Percentiles rank a stretch among this genome's conserved stretches.
Evolutionary conservation across 2,888 invertebrate species (phyloP).

Genomic region (Tineola bisselliella): DNA sequence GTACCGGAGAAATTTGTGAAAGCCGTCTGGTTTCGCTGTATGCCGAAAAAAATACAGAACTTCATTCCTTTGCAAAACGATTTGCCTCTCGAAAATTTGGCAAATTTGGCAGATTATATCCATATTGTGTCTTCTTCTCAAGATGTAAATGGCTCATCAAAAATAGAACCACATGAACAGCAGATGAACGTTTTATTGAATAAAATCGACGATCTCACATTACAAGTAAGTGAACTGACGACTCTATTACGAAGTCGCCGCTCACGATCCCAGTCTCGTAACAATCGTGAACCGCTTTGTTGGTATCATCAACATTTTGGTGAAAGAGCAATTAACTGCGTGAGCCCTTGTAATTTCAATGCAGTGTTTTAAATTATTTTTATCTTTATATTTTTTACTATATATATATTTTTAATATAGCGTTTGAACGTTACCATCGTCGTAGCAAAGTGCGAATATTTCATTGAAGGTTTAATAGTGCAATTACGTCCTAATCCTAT

Average conservation of each 20-base stretch:
- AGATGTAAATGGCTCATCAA: not conserved
- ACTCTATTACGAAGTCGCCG: not conserved
- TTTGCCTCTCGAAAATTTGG: not conserved
- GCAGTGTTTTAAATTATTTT: not conserved
- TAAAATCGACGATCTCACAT: not conserved
- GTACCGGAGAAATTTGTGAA: conserved; percentile 12
- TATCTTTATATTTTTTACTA: too few relatives aligned
- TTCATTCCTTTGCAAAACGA: not conserved
- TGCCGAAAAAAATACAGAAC: conserved; percentile 15
- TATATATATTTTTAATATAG: too few relatives aligned
- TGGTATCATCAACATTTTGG: not conserved
- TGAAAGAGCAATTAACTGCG: not conserved
- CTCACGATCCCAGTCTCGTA: not conserved
- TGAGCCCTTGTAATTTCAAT: not conserved
- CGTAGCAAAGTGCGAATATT: conserved; percentile 28
- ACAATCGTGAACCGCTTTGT: not conserved
- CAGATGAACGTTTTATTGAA: not conserved
- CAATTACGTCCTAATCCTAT: conserved; percentile 53
- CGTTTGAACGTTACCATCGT: not conserved
- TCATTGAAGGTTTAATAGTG: conserved; percentile 43
- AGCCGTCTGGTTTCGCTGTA: conserved; percentile 17
- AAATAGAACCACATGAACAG: not conserved
- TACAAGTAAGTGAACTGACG: not conserved
- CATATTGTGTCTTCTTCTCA: not conserved
- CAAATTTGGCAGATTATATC: not conserved